Evolutionary conservation across 1,140 invertebrate species (phyloP), one percentile per base, ranked within the genome.

Genomic region (Drosophila bocqueti): DNA sequence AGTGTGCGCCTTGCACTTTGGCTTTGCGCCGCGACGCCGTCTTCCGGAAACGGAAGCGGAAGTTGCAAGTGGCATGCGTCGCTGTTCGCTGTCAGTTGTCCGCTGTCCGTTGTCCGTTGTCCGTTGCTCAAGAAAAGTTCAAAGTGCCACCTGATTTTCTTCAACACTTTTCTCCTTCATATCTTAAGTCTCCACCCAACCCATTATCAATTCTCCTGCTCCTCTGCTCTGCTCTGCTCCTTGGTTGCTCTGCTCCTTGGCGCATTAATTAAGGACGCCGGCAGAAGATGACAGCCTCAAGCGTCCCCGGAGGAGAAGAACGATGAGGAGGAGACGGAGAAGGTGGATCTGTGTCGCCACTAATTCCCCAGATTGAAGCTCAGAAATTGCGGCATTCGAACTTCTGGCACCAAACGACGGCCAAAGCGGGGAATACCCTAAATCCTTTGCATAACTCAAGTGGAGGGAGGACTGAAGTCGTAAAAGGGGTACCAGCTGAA

Each of bases 11-110:
- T 59, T 68, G 46, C 59, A 81, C 63, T 76, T 62, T 66, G 71
- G 40, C 63, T 73, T 76, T 52, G 36, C 68, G 42, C 26, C 59
- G 73, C 62, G 36, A 46, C 63, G 57, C 58, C 69, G 64, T 38
- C 15, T 55, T 24, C 36, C 57, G 49, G 46, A 46, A 55, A 54
- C 76, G 80, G 80, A 83, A 87, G 62, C 83, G 83, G 84, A 87
- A 80, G 80, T 89, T 71, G 76, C 83, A 87, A 83, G 67, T 87
- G 77, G 76, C 83, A 81, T 89, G 80, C 83, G 84, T 87, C 79
- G 83, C 79, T 62, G 65, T 76, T 29, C 10, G 24, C 21, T 74
- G 57, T 74, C 47, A 26, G 38, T 36, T 68, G 50, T 58, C 52
- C 21, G 55, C 4, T 62, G 46, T 69, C 45, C 54, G 29, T 8